A percentile compares a stretch with the other conserved stretches of the same genome.
phyloP scores from a whole-genome alignment of 2,888 invertebrate species.

The Xestia ashworthii region DNA sequence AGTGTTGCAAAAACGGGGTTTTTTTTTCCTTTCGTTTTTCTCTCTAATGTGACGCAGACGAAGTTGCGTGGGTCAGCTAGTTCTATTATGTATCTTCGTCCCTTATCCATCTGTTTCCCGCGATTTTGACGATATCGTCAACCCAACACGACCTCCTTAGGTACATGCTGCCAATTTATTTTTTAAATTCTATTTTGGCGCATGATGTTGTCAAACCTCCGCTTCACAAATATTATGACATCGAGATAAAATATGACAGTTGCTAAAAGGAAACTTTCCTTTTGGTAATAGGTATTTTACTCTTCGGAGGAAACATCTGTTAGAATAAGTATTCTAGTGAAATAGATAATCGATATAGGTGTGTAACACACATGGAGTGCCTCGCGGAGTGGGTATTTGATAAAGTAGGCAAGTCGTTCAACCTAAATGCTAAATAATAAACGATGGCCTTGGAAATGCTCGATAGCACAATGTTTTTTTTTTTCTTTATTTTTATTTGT shows the following conservation, averaged over 20 bases:
- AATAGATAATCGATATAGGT: conserved; percentile 11
- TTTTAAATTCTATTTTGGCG: not conserved
- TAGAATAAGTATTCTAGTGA: not conserved
- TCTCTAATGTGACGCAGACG: no score
- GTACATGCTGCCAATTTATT: not conserved
- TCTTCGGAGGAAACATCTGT: not conserved
- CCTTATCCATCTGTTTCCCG: not conserved
- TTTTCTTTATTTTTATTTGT: not conserved
- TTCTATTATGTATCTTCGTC: not conserved
- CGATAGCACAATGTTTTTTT: not conserved
- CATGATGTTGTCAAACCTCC: not conserved
- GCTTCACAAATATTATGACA: not conserved
- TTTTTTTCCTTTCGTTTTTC: no score
- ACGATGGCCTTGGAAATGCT: not conserved
- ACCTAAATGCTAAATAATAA: not conserved
- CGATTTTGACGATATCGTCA: not conserved
- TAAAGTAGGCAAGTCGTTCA: conserved; percentile 3
- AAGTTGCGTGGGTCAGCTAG: no score
- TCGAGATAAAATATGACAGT: not conserved
- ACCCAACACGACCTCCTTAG: not conserved
- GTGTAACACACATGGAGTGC: not conserved
- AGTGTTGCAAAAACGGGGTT: no score
- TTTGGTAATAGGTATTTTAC: not conserved
- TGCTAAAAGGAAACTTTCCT: not conserved
- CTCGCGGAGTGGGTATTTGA: not conserved